phyloP scores from a whole-genome alignment of 1,140 invertebrate genomes.

The Ceratitis capitata region DNA sequence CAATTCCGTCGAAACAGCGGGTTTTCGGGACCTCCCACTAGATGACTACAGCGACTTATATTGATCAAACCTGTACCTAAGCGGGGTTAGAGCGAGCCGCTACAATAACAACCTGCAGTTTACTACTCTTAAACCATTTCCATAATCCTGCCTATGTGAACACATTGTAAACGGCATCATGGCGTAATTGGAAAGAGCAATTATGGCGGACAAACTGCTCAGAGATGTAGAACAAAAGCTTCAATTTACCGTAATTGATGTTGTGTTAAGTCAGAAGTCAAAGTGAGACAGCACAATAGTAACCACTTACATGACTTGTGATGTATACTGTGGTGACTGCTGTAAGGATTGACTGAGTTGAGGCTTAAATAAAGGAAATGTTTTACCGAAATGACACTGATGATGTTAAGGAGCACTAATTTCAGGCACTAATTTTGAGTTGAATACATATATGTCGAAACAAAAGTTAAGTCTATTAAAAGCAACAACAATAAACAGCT shows the following conservation, averaged over 20 bases:
- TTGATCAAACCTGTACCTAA: no score
- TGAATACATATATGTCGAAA: no score
- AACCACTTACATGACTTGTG: neutral
- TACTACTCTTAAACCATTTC: no score
- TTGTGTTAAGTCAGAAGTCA: neutral
- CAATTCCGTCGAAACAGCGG: no score
- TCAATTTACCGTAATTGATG: neutral
- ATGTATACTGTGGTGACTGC: neutral
- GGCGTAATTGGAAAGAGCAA: no score
- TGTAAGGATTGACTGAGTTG: neutral
- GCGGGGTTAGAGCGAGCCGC: no score
- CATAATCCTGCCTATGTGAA: no score
- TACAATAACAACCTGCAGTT: no score
- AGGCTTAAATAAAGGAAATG: neutral
- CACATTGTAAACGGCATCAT: no score
- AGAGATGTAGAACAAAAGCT: neutral
- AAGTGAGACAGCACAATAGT: neutral
- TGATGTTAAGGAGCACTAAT: neutral
- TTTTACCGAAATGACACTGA: neutral
- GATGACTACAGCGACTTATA: no score
- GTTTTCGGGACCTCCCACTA: no score
- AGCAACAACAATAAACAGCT: neutral
- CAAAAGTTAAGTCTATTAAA: neutral
- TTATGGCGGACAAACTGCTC: no score
- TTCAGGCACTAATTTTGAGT: neutral